Percentiles rank a stretch among this genome's conserved stretches.
Evolutionary conservation across 2,113 vertebrate genomes (phyloP).

Genomic region (Ophthalmolycus amberensis): DNA sequence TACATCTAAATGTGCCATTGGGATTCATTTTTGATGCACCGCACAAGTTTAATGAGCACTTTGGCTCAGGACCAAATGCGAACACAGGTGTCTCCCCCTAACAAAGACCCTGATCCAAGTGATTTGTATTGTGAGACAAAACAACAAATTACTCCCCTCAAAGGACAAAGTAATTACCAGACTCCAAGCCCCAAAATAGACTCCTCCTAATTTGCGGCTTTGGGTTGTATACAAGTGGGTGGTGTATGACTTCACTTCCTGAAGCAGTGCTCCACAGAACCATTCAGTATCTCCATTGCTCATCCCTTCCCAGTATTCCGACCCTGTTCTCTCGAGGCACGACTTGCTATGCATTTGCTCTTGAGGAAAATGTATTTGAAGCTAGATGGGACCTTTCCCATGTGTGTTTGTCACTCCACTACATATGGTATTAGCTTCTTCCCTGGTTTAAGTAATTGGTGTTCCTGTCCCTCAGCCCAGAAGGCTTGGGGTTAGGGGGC

Average conservation of each 20-base stretch:
- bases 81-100: constrained; percentile 6
- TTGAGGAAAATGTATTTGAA: constrained; percentile 27
- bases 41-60: constrained; percentile 14
- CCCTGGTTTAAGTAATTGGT: constrained; percentile 75
- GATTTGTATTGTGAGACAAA: constrained; percentile 13
- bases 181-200: background rate
- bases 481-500: constrained; percentile 66
- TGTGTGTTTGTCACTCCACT: constrained; percentile 57
- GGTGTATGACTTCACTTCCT: constrained; percentile 12
- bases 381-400: constrained; percentile 46
- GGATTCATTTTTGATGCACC: background rate
- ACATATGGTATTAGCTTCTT: constrained; percentile 65
- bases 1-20: constrained; percentile 5
- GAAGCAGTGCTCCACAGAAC: constrained; percentile 11
- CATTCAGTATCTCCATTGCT: constrained; percentile 21
- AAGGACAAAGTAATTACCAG: constrained; percentile 44
- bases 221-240: background rate
- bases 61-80: constrained; percentile 7
- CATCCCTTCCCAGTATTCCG: constrained; percentile 13
- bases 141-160: constrained; percentile 26
- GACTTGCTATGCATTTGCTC: constrained; percentile 63
- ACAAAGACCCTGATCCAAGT: constrained; percentile 15
- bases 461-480: constrained; percentile 67
- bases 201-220: constrained; percentile 16
- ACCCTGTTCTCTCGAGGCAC: constrained; percentile 36